phyloP scores from a whole-genome alignment of 2,888 invertebrate species.

The Brassicogethes aeneus region DNA sequence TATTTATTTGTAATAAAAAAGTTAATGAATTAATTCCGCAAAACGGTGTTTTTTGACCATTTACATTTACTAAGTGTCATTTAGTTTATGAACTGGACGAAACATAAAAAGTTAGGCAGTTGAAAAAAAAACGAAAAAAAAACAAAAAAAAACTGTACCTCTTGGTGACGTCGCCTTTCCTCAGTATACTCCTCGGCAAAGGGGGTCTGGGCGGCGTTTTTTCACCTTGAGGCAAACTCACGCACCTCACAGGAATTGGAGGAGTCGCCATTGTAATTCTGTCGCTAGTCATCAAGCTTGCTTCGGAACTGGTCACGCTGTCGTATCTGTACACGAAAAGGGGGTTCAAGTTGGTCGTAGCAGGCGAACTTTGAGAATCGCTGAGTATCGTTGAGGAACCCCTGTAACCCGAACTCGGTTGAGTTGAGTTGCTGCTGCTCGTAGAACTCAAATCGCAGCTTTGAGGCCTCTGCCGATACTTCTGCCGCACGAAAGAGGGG shows the following conservation, averaged over 20 bases:
- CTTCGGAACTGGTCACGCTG: slow-evolving; percentile 63
- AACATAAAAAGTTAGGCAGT: too few relatives aligned
- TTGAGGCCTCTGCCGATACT: slow-evolving; percentile 47
- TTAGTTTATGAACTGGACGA: too few relatives aligned
- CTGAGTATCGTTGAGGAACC: slow-evolving; percentile 80
- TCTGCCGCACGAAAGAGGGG: slow-evolving; percentile 50
- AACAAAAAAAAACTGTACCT: too few relatives aligned
- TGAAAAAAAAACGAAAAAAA: too few relatives aligned
- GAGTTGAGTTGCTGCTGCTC: slow-evolving; percentile 64
- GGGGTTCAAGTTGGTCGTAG: slow-evolving; percentile 54
- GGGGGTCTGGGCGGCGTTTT: slow-evolving; percentile 62
- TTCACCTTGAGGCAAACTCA: slow-evolving; percentile 52
- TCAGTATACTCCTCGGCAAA: slow-evolving; percentile 61
- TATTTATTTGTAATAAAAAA: too few relatives aligned
- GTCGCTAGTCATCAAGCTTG: slow-evolving; percentile 53
- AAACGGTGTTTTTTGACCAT: too few relatives aligned
- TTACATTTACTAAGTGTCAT: too few relatives aligned
- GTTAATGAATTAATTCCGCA: too few relatives aligned
- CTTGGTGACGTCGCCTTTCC: slow-evolving; percentile 22
- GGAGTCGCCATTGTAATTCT: slow-evolving; percentile 43
- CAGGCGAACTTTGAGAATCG: slow-evolving; percentile 63
- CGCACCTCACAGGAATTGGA: slow-evolving; percentile 58
- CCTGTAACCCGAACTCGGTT: slow-evolving; percentile 78
- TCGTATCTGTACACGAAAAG: slow-evolving; percentile 78
- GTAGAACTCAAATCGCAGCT: slow-evolving; percentile 58